A percentile compares a stretch with the other conserved stretches of the same genome.
These are phyloP conservation scores for Pachypsylla venusta DNA, from an alignment of 1,140 invertebrate genomes.

Conservation along the genomic window DNA sequence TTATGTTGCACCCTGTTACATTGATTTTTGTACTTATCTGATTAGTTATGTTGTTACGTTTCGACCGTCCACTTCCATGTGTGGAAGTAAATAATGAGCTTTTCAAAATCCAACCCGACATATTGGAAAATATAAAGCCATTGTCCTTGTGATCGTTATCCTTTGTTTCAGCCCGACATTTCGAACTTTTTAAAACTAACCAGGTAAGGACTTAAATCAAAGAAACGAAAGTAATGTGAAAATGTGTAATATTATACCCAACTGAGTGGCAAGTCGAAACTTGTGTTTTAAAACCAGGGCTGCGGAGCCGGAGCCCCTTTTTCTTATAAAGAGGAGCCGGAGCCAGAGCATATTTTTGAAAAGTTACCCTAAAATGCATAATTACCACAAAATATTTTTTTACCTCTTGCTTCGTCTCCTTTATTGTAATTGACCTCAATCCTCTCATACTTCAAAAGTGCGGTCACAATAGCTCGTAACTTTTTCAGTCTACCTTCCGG, in stretches of 20 bases:
- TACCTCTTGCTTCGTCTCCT: conserved; percentile 69
- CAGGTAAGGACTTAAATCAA: background rate
- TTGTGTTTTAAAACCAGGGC: background rate
- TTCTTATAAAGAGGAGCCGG: no score
- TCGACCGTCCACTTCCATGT: no score
- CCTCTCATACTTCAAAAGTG: conserved; percentile 73
- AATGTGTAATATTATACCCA: background rate
- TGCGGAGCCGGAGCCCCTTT: no score
- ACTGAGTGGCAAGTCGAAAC: background rate
- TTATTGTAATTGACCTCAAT: conserved; percentile 61
- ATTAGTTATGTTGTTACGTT: no score
- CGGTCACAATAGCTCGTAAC: conserved; percentile 65
- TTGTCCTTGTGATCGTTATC: no score
- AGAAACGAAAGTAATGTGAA: background rate
- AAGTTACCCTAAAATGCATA: no score
- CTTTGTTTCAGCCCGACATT: no score
- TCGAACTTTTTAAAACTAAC: background rate
- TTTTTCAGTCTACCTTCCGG: conserved; percentile 58
- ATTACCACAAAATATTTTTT: conserved; percentile 66
- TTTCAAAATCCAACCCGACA: no score
- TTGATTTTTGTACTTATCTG: no score
- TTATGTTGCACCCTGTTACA: no score
- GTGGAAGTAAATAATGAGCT: no score
- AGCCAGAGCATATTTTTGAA: conserved; percentile 8
- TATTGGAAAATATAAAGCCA: no score